Evolutionary conservation across 2,113 vertebrate species (phyloP), one percentile per base, ranked within the genome.

Genomic region (Melospiza georgiana): DNA sequence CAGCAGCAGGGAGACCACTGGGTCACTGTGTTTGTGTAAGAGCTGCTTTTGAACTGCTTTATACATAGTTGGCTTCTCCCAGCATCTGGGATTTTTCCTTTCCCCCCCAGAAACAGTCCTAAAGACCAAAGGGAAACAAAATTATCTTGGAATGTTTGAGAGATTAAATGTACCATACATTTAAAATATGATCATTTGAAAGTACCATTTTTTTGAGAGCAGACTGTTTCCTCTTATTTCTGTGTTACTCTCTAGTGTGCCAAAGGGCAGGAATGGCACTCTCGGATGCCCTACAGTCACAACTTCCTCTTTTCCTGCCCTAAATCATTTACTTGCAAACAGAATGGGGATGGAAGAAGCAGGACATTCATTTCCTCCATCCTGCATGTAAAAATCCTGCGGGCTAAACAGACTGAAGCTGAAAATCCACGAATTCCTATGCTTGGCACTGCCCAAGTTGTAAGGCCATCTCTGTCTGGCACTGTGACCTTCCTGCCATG

Each of bases 71-170:
- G 88, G 76, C 93, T 87, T 95, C 49, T 78, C 80, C 52, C 44
- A 88, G 2, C 30, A 46, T 7, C 65, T 65, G 19, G 46, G 39
- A 85, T 61, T 46, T 88, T 44, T 35, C 31, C 21, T 15, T 0
- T 2, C 1, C 15, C 27, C 39, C 69, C 41, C 35, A 44, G 41
- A 67, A 90, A 88, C 24, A 92, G 59, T 72, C 44, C 73, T 57
- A 68, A 73, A 92, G 73, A 92, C 69, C 66, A 93, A 91, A 93
- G 48, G 44, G 90, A 97, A 94, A 93, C 79, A 95, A 78, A 93
- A 87, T 89, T 90, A 21, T 78, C 76, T 65, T 79, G 76, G 83
- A 94, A 58, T 65, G 54, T 51, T 68, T 39, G 14, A 54, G 65
- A 95, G 59, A 94, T 87, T 81, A 93, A 87, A 95, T 79, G 83